Base-by-base conservation (phyloP, 37 sponge, comb jelly and placozoan genomes). In the Haliclona indistincta region DNA sequence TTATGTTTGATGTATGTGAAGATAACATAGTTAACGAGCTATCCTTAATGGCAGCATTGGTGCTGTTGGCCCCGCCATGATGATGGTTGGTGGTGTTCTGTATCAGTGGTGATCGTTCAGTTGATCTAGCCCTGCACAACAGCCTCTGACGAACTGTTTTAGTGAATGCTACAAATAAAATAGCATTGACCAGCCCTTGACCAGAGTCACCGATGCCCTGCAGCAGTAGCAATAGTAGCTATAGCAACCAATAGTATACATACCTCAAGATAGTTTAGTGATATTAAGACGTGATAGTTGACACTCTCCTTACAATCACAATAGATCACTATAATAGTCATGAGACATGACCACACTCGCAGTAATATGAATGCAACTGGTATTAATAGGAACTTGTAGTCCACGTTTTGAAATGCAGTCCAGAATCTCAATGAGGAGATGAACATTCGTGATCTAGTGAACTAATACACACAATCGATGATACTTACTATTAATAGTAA, bases 181-280 rank as follows among this genome's bases (percentile, higher is more conserved):
- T 73, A 20, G 74, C 75, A 73, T 86, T 86, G 43, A 74, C 80
- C 35, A 79, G 15, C 10, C 86, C 86, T 67, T 86, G 86, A 10
- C 80, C 86, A 0, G 79, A 78, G 65, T 86, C 86, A 39, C 86
- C 86, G 49, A 86, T 79, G 28, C 79, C 86, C 86, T 86, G n/a
- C n/a, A n/a, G n/a, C n/a, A n/a, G n/a, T n/a, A n/a, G n/a, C n/a
- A n/a, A n/a, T n/a, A n/a, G n/a, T n/a, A n/a, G n/a, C n/a, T n/a
- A n/a, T n/a, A n/a, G n/a, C n/a, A n/a, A n/a, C n/a, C n/a, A n/a
- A n/a, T n/a, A n/a, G n/a, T n/a, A n/a, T n/a, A n/a, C n/a, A n/a
- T n/a, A n/a, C n/a, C n/a, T n/a, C n/a, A n/a, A n/a, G n/a, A n/a
- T n/a, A n/a, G n/a, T n/a, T n/a, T n/a, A n/a, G n/a, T n/a, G n/a